A percentile compares a stretch with the other conserved stretches of the same genome.
Evolutionary conservation across 1,140 invertebrate species (phyloP).

Genomic region (Meloidogyne floridensis): DNA sequence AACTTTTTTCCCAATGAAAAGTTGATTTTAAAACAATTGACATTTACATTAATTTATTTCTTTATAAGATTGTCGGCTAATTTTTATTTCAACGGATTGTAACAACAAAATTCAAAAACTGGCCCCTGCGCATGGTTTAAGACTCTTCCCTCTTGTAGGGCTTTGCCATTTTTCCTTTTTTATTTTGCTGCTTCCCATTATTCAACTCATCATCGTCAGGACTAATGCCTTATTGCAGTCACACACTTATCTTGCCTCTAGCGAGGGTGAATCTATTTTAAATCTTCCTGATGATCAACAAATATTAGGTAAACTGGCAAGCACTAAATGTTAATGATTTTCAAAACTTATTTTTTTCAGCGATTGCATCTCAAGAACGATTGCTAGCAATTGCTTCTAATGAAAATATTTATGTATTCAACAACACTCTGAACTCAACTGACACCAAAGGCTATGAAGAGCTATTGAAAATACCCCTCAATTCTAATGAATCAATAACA

Average conservation of each 20-base stretch:
- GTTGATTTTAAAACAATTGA: no score
- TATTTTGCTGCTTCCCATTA: background rate
- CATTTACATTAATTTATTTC: no score
- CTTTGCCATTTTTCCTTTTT: background rate
- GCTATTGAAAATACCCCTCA: background rate
- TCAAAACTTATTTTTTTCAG: background rate
- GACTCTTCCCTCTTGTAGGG: background rate
- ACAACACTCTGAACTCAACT: background rate
- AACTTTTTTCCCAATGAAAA: no score
- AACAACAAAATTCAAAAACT: background rate
- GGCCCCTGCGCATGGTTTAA: background rate
- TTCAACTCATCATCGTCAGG: background rate
- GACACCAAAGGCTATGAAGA: background rate
- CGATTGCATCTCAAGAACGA: background rate
- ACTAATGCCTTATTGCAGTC: background rate
- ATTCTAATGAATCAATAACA: no score
- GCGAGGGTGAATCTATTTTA: background rate
- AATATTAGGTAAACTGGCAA: background rate
- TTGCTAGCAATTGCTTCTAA: background rate
- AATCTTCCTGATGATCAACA: background rate
- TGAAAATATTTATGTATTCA: background rate
- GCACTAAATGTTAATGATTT: background rate
- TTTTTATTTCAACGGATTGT: no score
- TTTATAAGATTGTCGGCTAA: no score
- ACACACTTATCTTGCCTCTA: background rate